Base-by-base conservation (phyloP, 64 coral and sea anemone species). In the Anthopleura sola region DNA sequence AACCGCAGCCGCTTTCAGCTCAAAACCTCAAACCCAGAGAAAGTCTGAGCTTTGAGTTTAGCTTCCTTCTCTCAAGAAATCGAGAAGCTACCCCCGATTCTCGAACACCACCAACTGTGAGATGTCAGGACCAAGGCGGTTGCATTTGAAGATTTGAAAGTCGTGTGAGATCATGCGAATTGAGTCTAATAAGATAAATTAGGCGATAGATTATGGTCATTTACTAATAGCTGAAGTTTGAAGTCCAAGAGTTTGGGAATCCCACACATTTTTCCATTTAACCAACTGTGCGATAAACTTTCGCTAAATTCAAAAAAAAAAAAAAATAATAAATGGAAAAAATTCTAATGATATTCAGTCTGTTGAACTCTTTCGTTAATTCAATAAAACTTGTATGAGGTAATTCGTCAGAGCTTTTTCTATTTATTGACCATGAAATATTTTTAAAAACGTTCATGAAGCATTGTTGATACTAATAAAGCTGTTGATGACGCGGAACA, bases 151-250 rank as follows among this genome's bases (percentile, higher is more conserved):
- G 58, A 62, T 26, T 24, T 62, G 1, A 34, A 69, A 69, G 12
- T 69, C 66, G 66, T 34, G 66, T 69, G 66, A 31, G 66, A 15
- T 34, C 29, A 2, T 29, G 11, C 11, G 21, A 71, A 71, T 36
- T 32, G 11, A 71, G 29, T 71, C 29, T 71, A 71, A 71, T 32
- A 71, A 71, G 66, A 71, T 71, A 71, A 71, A 71, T 71, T 71
- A 71, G 0, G 24, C 21, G 23, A 62, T 62, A 23, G 58, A 44
- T 24, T 62, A 4, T 62, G 58, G 4, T 62, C 19, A 62, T 62
- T 62, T 24, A 62, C 2, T 24, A 62, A 62, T 24, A 62, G 23
- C 3, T 62, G 58, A 24, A 62, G 2, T 62, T 62, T 62, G 58
- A 62, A 24, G 58, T 20, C 24, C 20, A 62, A 62, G 24, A 56